phyloP scores from a whole-genome alignment of 1,140 invertebrate genomes.

The Tetragnatha versicolor region DNA sequence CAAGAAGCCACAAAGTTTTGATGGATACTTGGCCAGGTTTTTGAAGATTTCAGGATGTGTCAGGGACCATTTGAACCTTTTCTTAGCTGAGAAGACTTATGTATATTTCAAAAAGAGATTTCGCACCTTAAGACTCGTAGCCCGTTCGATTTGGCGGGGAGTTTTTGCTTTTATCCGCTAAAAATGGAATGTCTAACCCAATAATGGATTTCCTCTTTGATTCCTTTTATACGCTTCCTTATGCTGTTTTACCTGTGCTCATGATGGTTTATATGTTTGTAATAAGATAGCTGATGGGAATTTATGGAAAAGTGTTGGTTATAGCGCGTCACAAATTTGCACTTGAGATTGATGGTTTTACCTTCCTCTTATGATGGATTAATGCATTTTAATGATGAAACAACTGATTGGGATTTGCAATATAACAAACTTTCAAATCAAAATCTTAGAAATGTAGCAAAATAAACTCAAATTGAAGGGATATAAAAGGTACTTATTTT shows the following conservation, averaged over 20 bases:
- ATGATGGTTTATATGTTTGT: conserved; percentile 24
- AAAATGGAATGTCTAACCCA: conserved; percentile 50
- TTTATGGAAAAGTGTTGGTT: too few relatives aligned
- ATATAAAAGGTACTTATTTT: too few relatives aligned
- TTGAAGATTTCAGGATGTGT: conserved; percentile 1
- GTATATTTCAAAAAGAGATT: conserved; percentile 41
- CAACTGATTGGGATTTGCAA: too few relatives aligned
- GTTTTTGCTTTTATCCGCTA: background rate
- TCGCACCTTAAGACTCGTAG: conserved; percentile 40
- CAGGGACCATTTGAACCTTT: conserved; percentile 16
- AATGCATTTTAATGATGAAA: too few relatives aligned
- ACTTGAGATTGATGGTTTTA: too few relatives aligned
- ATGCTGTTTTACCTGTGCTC: conserved; percentile 7
- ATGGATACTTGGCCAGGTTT: background rate
- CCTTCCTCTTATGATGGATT: too few relatives aligned
- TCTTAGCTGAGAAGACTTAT: background rate
- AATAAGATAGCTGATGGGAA: too few relatives aligned
- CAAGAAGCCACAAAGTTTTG: background rate
- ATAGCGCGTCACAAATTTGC: too few relatives aligned
- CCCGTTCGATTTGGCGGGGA: conserved; percentile 7
- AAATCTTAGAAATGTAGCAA: too few relatives aligned
- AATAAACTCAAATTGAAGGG: too few relatives aligned
- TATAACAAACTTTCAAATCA: too few relatives aligned
- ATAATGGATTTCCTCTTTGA: conserved; percentile 53
- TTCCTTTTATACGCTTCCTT: conserved; percentile 35